phyloP scores from a whole-genome alignment of 2,797 vertebrate species.

The Lacerta agilis region DNA sequence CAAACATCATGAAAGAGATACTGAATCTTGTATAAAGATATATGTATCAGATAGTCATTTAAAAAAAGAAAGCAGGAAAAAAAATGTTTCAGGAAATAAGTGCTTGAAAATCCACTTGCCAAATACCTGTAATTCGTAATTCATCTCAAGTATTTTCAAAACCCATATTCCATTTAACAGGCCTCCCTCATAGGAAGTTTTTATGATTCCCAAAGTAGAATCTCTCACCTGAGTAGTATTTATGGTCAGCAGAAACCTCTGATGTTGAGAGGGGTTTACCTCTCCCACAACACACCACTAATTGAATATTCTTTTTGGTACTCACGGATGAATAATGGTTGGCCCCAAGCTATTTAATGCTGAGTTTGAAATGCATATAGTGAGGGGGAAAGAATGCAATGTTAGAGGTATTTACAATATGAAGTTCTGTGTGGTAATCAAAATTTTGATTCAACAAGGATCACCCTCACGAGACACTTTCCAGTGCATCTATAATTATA shows the following conservation, averaged over 20 bases:
- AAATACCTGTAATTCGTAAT: conserved; percentile 12
- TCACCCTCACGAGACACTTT: neutral
- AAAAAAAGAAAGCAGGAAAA: neutral
- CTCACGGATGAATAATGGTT: conserved; percentile 60
- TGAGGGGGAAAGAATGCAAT: neutral
- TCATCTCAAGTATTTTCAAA: conserved; percentile 35
- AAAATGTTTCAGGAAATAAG: neutral
- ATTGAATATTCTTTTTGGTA: conserved; percentile 62
- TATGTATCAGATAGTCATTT: neutral
- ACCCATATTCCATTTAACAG: conserved; percentile 4
- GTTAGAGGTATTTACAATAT: conserved; percentile 43
- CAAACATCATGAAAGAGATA: neutral
- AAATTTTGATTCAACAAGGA: conserved; percentile 27
- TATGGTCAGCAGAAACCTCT: conserved; percentile 54
- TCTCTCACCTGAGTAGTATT: conserved; percentile 37
- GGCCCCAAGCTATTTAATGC: conserved; percentile 29
- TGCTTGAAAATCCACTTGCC: neutral
- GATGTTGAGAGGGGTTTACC: conserved; percentile 50
- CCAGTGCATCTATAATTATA: conserved; percentile 23
- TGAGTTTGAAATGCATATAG: conserved; percentile 24
- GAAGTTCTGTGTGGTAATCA: conserved; percentile 38
- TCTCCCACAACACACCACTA: conserved; percentile 38
- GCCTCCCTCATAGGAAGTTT: conserved; percentile 20
- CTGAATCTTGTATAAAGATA: neutral
- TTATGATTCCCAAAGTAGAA: conserved; percentile 37